Base-by-base conservation (phyloP, 2,888 invertebrate species). In the Perdita meconis region DNA sequence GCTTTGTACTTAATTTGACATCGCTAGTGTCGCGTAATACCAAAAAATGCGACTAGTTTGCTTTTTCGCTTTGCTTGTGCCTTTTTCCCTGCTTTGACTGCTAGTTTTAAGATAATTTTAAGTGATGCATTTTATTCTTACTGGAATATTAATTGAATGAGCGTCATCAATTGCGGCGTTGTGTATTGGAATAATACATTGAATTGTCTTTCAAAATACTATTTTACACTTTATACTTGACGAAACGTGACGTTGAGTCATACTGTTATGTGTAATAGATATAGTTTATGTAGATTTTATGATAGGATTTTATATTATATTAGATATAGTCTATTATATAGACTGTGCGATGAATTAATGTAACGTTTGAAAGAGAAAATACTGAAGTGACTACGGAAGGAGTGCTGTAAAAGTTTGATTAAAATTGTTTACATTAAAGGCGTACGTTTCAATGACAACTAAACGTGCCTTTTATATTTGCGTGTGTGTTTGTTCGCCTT, bases 321-420 rank as follows among this genome's bases (percentile, higher is more conserved):
- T n/a, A 47, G 42, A n/a, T 8, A 13, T 10, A 1, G n/a, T n/a
- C n/a, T n/a, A n/a, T n/a, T n/a, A n/a, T n/a, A n/a, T n/a, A n/a
- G n/a, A n/a, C n/a, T n/a, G n/a, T 38, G 36, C 19, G 16, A 36
- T 6, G 30, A 16, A 22, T n/a, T 13, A 10, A 34, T 10, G 16
- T 40, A 30, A 6, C 2, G 26, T n/a, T 55, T 16, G 2, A 42
- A 10, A 3, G 12, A 2, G 34, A 2, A 12, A 12, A 56, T 3
- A 10, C 10, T 47, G 6, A 4, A 38, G 16, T 24, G 4, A 1
- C 16, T 24, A 8, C 2, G 50, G 0, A 36, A 19, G 6, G 30
- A 38, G 22, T 47, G 19, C 30, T 57, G 63, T 63, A 69, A 10
- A 36, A n/a, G 34, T 3, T 10, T 56, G 36, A 69, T 57, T 65